Conservation (phyloP, 2,888 invertebrate species). For the Cheilosia vernalis region DNA sequence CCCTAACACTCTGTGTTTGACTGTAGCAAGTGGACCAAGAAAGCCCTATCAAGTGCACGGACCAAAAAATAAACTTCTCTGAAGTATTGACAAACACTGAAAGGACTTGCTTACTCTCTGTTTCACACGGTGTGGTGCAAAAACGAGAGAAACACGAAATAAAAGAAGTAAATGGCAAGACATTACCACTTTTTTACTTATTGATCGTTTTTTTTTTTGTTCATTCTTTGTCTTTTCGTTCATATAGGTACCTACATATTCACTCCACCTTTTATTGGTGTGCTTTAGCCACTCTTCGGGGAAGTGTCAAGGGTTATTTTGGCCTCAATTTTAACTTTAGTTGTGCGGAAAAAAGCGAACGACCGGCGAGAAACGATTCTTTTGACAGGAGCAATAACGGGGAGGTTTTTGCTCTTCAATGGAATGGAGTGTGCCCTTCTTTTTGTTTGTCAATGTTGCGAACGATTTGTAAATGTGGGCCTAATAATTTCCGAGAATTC, state of each 20-base stretch:
- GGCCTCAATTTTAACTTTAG: constrained; percentile 65
- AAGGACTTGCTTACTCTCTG: constrained; percentile 38
- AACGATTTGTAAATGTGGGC: constrained; percentile 15
- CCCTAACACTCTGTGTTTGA: constrained; percentile 6
- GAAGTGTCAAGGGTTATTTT: constrained; percentile 69
- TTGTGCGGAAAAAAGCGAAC: neutral
- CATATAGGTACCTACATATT: no score
- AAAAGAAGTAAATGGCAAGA: constrained; percentile 50
- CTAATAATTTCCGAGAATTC: constrained; percentile 28
- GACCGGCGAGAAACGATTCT: neutral
- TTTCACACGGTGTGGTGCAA: constrained; percentile 31
- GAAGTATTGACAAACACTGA: constrained; percentile 59
- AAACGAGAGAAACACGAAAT: constrained; percentile 8
- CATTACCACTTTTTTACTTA: constrained; percentile 59
- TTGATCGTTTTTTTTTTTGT: constrained; percentile 20
- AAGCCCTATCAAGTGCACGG: constrained; percentile 49
- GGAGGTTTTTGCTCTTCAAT: constrained; percentile 22
- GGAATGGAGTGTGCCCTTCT: constrained; percentile 27
- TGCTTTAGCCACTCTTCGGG: constrained; percentile 40
- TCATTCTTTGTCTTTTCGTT: constrained; percentile 16
- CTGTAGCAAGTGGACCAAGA: constrained; percentile 6
- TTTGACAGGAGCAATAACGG: constrained; percentile 18
- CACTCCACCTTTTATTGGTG: constrained; percentile 58
- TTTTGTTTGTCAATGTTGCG: constrained; percentile 17
- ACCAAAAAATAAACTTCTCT: constrained; percentile 49